Conservation (phyloP, 2,113 vertebrate genomes). For the Hippocampus guttulatus region DNA sequence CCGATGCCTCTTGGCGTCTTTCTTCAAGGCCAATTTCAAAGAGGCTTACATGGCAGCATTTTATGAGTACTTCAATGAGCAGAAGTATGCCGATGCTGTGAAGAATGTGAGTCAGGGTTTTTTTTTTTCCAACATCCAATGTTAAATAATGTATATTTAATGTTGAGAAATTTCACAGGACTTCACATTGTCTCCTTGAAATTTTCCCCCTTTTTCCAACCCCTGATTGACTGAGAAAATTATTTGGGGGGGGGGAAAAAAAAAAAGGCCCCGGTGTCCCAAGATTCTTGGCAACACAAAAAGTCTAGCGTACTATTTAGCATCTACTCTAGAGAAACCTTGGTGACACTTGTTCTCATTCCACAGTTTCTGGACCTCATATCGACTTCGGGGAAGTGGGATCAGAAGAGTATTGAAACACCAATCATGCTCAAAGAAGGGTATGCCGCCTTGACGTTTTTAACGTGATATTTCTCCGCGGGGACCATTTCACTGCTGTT, state of each 20-base stretch:
- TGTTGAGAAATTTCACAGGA: not conserved
- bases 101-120: constrained; percentile 83
- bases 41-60: constrained; percentile 97
- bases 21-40: constrained; percentile 89
- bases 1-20: constrained; percentile 27
- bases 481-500: not conserved
- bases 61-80: constrained; percentile 97
- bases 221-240: not conserved
- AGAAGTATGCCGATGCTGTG: constrained; percentile 96
- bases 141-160: not conserved
- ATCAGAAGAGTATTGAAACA: constrained; percentile 93
- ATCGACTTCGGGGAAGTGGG: constrained; percentile 92
- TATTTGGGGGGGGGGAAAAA: no score
- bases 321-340: not conserved
- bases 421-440: constrained; percentile 97
- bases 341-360: constrained; percentile 22
- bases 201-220: no score
- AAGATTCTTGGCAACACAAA: not conserved
- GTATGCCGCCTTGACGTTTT: constrained; percentile 67
- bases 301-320: not conserved
- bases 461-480: not conserved
- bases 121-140: not conserved
- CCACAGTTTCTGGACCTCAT: constrained; percentile 93
- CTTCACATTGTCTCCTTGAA: no score
- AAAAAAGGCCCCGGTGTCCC: not conserved